Conservation (phyloP, 2,113 vertebrate species). For the Aythya baeri region DNA sequence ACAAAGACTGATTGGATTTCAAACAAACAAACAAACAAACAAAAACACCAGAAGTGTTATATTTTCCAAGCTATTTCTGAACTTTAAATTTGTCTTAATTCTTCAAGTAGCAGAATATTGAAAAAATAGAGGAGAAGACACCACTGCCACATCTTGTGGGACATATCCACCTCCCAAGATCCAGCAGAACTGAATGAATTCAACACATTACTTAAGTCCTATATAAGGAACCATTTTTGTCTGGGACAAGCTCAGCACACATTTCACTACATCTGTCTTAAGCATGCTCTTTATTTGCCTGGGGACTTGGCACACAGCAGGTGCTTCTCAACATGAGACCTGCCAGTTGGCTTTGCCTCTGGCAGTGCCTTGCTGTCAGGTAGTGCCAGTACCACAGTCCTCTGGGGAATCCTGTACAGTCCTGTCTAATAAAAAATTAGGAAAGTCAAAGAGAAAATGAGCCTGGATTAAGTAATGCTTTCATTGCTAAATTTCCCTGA, state of each 20-base stretch:
- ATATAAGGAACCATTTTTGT: background rate
- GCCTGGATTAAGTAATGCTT: background rate
- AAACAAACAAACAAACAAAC: background rate
- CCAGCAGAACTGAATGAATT: background rate
- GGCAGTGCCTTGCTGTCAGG: background rate
- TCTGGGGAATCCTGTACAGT: background rate
- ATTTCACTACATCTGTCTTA: background rate
- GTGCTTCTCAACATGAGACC: background rate
- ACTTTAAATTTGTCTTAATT: background rate
- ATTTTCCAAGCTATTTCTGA: background rate
- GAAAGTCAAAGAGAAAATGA: background rate
- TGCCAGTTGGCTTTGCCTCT: background rate
- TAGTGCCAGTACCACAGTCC: background rate
- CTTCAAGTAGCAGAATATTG: background rate
- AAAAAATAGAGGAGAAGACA: background rate
- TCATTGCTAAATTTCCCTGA: slow-evolving; percentile 7
- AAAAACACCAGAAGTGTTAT: background rate
- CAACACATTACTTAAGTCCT: background rate
- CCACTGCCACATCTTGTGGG: background rate
- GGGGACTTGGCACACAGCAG: background rate
- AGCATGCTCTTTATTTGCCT: background rate
- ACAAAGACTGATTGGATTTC: background rate
- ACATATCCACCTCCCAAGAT: background rate
- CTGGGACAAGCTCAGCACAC: background rate
- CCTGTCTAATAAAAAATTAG: background rate